Conservation (phyloP, 2,113 vertebrate genomes). For the Uria lomvia region DNA sequence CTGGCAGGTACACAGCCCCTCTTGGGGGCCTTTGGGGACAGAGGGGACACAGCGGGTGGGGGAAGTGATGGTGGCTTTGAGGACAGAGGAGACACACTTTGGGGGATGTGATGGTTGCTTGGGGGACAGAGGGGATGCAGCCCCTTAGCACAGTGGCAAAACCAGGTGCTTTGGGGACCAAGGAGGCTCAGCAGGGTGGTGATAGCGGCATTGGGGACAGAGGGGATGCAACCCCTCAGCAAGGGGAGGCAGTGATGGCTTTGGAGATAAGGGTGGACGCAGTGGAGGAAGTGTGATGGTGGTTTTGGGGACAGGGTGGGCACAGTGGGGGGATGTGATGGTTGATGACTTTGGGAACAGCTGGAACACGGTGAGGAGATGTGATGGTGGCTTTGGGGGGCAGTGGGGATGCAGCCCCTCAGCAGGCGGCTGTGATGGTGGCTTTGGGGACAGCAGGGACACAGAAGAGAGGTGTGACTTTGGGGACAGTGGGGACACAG, state of each 20-base stretch:
- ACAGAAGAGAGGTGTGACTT: neutral
- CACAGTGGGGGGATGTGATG: rapidly evolving
- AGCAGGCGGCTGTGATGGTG: neutral
- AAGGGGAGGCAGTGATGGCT: neutral
- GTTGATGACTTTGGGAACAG: neutral
- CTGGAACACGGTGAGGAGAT: no score
- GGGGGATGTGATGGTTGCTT: neutral
- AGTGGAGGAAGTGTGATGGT: no score
- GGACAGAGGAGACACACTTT: rapidly evolving
- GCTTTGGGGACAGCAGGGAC: neutral
- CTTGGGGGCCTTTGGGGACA: rapidly evolving
- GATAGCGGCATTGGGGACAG: neutral
- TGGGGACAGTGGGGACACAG: neutral
- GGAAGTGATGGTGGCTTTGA: neutral
- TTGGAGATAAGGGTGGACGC: neutral
- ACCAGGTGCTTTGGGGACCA: neutral
- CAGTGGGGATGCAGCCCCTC: neutral
- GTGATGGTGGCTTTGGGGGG: neutral
- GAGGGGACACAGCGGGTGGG: neutral
- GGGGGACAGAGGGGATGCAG: neutral
- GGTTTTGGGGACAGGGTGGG: neutral
- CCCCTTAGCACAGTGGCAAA: neutral
- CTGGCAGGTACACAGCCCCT: neutral
- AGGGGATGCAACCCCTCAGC: rapidly evolving
- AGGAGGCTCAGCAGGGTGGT: neutral